phyloP scores from a whole-genome alignment of 1,140 invertebrate genomes.

The Megathymus violae region DNA sequence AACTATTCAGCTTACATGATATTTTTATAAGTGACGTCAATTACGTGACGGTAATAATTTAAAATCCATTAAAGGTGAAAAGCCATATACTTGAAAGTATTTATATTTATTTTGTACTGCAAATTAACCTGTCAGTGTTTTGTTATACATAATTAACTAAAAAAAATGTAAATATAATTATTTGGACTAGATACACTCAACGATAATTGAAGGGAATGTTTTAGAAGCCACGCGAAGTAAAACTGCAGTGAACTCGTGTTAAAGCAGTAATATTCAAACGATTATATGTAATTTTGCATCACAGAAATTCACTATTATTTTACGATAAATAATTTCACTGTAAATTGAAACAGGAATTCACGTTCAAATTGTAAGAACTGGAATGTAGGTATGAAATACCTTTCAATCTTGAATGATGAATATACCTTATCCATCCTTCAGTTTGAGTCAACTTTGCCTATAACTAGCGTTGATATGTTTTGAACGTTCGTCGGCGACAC shows the following conservation, averaged over 20 bases:
- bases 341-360: neutral
- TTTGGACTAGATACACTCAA: constrained; percentile 6
- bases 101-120: too few relatives aligned
- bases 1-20: too few relatives aligned
- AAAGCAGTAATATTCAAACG: constrained; percentile 6
- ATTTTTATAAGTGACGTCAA: too few relatives aligned
- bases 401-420: too few relatives aligned
- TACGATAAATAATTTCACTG: neutral
- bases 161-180: constrained; percentile 8
- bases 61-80: too few relatives aligned
- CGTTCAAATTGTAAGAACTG: neutral
- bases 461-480: too few relatives aligned
- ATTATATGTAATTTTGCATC: constrained; percentile 10
- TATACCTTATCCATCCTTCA: too few relatives aligned
- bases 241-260: constrained; percentile 4
- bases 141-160: neutral
- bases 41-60: too few relatives aligned
- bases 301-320: neutral
- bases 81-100: too few relatives aligned
- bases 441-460: too few relatives aligned
- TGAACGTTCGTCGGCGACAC: too few relatives aligned
- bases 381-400: neutral
- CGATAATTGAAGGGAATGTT: constrained; percentile 6
- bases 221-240: neutral
- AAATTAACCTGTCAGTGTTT: too few relatives aligned